Conservation (phyloP, 2,888 invertebrate genomes). For the Marasmarcha lunaedactyla region DNA sequence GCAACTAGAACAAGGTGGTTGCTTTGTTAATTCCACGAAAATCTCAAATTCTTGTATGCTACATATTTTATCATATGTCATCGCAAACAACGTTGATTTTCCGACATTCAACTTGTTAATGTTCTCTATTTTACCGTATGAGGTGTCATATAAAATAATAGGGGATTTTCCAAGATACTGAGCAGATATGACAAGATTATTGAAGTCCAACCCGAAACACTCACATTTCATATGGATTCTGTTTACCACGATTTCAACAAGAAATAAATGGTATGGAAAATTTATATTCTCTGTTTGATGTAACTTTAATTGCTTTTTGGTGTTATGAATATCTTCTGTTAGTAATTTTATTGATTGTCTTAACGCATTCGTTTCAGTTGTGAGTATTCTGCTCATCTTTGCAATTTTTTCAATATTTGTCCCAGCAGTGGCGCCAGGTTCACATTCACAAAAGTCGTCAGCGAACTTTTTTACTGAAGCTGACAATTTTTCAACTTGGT, state of each 20-base stretch:
- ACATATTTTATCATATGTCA: constrained; percentile 62
- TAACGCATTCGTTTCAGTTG: constrained; percentile 50
- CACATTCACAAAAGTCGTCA: constrained; percentile 16
- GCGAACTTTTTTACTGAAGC: constrained; percentile 29
- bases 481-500: constrained; percentile 32
- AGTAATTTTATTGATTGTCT: constrained; percentile 45
- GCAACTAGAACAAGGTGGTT: constrained; percentile 51
- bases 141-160: constrained; percentile 45
- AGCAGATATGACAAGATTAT: constrained; percentile 51
- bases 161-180: constrained; percentile 51
- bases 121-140: constrained; percentile 45
- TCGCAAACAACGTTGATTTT: constrained; percentile 55
- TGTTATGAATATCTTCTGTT: constrained; percentile 38
- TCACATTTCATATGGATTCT: constrained; percentile 64
- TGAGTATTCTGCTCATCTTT: constrained; percentile 46
- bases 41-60: constrained; percentile 44
- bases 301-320: constrained; percentile 33
- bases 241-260: constrained; percentile 54
- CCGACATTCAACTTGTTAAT: constrained; percentile 48
- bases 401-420: constrained; percentile 50
- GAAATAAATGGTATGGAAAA: constrained; percentile 56
- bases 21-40: constrained; percentile 40
- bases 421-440: constrained; percentile 1
- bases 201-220: constrained; percentile 52
- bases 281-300: constrained; percentile 31